Evolutionary conservation across 2,888 invertebrate genomes (phyloP).

Genomic region (Orthosia cruda): DNA sequence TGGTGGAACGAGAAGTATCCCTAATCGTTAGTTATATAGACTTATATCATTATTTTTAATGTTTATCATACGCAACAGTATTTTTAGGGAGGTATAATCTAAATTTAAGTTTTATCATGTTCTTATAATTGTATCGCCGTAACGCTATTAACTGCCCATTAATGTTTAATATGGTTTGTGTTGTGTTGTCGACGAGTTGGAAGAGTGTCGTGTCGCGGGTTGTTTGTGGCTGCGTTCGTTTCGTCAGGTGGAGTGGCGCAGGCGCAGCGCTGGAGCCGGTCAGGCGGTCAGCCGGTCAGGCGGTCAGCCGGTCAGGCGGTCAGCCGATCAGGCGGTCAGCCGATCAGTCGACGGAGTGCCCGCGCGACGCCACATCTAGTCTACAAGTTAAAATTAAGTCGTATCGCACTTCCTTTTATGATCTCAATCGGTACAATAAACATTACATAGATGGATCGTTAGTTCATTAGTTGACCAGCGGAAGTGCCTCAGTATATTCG

Average conservation of each 20-base stretch:
- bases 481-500: conserved; percentile 86
- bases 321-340: too few species aligned
- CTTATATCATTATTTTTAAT: conserved; percentile 91
- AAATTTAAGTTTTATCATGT: conserved; percentile 87
- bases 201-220: conserved; percentile 71
- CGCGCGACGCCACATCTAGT: conserved; percentile 73
- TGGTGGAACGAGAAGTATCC: conserved; percentile 73
- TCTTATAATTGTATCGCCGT: conserved; percentile 76
- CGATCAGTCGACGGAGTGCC: too few species aligned
- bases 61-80: conserved; percentile 90
- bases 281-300: too few species aligned
- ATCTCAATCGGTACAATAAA: conserved; percentile 77
- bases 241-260: conserved; percentile 45
- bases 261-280: conserved; percentile 62
- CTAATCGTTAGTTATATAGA: conserved; percentile 86
- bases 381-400: conserved; percentile 74
- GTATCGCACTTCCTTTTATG: conserved; percentile 77
- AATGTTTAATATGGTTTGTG: conserved; percentile 43
- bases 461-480: conserved; percentile 78
- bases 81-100: conserved; percentile 89
- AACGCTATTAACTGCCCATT: conserved; percentile 81
- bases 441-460: conserved; percentile 48
- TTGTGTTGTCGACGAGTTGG: conserved; percentile 68
- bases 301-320: too few species aligned
- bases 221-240: conserved; percentile 69